Conservation (phyloP, 2,113 vertebrate genomes). For the Bettongia penicillata region DNA sequence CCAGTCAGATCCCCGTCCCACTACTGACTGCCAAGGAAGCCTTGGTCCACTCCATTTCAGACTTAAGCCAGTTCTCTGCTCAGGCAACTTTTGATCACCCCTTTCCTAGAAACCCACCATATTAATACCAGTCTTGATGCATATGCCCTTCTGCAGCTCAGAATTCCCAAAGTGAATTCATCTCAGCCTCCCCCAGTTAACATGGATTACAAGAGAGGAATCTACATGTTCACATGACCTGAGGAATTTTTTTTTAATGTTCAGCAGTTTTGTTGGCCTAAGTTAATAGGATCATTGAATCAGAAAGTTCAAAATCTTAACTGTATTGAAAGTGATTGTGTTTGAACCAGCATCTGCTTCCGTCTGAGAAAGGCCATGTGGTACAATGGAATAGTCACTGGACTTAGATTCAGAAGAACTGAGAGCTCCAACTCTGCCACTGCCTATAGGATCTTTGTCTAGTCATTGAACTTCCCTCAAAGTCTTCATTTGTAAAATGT, state of each 20-base stretch:
- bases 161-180: background rate
- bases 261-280: slow-evolving; percentile 18
- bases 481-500: background rate
- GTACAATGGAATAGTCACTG: background rate
- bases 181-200: background rate
- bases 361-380: background rate
- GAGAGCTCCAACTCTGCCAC: background rate
- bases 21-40: background rate
- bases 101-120: background rate
- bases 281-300: slow-evolving; percentile 50
- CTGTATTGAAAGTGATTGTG: slow-evolving; percentile 15
- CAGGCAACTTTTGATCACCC: background rate
- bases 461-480: background rate
- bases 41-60: background rate
- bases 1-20: background rate
- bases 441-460: background rate
- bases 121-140: background rate
- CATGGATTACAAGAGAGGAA: background rate
- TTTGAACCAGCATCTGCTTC: background rate
- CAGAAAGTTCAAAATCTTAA: slow-evolving; percentile 34
- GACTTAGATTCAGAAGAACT: background rate
- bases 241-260: background rate
- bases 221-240: background rate
- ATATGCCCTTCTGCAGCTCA: background rate
- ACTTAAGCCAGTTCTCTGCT: background rate